These are phyloP conservation scores for Struthio camelus DNA, from an alignment of 2,113 vertebrate genomes.

Conservation along the genomic window DNA sequence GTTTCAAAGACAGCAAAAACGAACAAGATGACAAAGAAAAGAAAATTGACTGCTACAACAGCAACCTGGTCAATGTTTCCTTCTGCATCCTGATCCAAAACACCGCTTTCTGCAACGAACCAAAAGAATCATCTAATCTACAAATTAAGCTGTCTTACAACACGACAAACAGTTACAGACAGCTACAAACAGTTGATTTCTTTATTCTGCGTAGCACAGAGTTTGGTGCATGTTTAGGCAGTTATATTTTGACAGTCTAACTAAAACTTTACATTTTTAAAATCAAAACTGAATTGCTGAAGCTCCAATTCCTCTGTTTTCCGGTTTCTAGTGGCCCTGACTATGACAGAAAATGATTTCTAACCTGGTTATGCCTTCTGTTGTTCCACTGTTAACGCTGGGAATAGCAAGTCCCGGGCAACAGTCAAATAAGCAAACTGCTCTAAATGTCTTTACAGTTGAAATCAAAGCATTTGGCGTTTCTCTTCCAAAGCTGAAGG, in stretches of 20 bases:
- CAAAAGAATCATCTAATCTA: background rate
- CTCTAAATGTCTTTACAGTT: background rate
- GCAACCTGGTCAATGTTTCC: slow-evolving; percentile 84
- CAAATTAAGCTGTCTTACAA: background rate
- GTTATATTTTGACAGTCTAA: too few relatives aligned
- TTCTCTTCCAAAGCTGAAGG: background rate
- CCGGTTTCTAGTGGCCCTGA: background rate
- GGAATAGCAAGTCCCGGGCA: background rate
- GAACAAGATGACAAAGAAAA: slow-evolving; percentile 93
- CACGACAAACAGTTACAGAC: background rate
- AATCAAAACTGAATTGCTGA: background rate
- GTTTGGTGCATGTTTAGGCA: background rate
- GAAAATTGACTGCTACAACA: slow-evolving; percentile 86
- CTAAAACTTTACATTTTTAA: background rate
- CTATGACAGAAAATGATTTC: background rate
- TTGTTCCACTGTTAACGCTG: background rate
- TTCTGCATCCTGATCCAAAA: slow-evolving; percentile 61
- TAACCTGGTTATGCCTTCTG: background rate
- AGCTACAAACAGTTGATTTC: background rate
- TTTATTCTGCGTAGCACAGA: background rate
- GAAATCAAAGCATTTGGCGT: background rate
- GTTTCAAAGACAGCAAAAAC: slow-evolving; percentile 97
- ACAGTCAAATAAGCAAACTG: background rate
- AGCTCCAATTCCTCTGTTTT: background rate
- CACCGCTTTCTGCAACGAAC: slow-evolving; percentile 72